Evolutionary conservation across 1,140 invertebrate genomes (phyloP).

Genomic region (Lysiphlebus fabarum): DNA sequence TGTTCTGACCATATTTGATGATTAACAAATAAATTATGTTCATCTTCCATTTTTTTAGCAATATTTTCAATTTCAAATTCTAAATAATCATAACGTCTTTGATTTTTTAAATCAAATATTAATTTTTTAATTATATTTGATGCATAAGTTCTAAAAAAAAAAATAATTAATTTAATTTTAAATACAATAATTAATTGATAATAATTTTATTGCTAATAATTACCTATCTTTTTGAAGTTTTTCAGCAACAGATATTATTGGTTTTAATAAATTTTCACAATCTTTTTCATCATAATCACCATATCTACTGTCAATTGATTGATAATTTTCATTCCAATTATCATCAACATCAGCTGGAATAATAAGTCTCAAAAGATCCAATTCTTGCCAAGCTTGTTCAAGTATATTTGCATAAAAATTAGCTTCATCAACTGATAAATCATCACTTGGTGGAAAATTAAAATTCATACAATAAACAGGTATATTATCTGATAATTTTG

Average conservation of each 20-base stretch:
- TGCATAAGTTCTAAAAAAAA: conserved; percentile 31
- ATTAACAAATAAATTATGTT: conserved; percentile 33
- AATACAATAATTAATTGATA: conserved; percentile 1
- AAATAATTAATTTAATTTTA: conserved; percentile 11
- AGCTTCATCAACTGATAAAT: conserved; percentile 29
- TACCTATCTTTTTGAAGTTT: conserved; percentile 42
- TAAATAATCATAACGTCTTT: conserved; percentile 32
- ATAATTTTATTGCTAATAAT: too few species aligned
- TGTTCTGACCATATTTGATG: conserved; percentile 33
- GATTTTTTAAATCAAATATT: conserved; percentile 27
- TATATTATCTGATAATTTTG: conserved; percentile 29
- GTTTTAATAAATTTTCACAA: conserved; percentile 29
- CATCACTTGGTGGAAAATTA: conserved; percentile 20
- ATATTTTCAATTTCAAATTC: conserved; percentile 34
- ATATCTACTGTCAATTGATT: conserved; percentile 33
- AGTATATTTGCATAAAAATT: conserved; percentile 24
- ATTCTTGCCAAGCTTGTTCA: conserved; percentile 29
- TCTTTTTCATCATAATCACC: conserved; percentile 27
- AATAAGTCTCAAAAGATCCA: conserved; percentile 31
- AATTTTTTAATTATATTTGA: conserved; percentile 32
- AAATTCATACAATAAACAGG: conserved; percentile 28
- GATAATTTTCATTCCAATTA: conserved; percentile 29
- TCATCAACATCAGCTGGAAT: conserved; percentile 29
- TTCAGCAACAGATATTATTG: conserved; percentile 23
- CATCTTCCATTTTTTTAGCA: conserved; percentile 25